Conservation (phyloP, 2,797 vertebrate species). For the Enteromius viviparus region DNA sequence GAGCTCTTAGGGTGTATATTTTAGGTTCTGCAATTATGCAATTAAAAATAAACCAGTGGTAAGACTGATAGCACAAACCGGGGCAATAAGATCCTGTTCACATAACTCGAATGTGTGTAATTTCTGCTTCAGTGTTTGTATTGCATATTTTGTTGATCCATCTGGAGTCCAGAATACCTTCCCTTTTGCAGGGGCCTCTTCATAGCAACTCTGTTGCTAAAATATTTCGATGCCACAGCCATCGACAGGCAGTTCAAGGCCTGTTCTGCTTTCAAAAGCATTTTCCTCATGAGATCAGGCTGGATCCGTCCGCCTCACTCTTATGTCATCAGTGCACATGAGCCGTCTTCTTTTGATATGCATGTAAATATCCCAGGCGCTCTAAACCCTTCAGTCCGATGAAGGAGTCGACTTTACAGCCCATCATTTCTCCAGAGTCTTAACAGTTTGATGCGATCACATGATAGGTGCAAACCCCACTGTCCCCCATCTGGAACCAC, state of each 20-base stretch:
- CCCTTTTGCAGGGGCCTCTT: constrained; percentile 24
- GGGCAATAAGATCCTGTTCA: constrained; percentile 29
- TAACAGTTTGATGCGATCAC: constrained; percentile 5
- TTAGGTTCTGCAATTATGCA: constrained; percentile 4
- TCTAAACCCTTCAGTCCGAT: neutral
- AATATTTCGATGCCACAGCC: constrained; percentile 23
- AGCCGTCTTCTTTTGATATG: neutral
- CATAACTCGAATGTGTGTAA: neutral
- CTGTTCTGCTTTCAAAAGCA: neutral
- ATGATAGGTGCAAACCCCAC: constrained; percentile 45
- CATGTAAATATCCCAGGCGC: neutral
- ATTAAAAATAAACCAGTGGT: constrained; percentile 35
- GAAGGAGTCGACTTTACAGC: constrained; percentile 40
- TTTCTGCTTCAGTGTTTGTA: constrained; percentile 8
- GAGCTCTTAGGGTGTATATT: constrained; percentile 36
- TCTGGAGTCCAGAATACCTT: constrained; percentile 38
- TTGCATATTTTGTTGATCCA: neutral
- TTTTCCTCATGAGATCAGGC: neutral
- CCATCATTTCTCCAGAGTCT: constrained; percentile 24
- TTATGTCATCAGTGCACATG: neutral
- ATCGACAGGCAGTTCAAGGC: constrained; percentile 4
- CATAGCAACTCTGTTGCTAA: constrained; percentile 16
- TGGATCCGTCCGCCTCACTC: neutral
- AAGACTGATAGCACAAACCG: constrained; percentile 31
- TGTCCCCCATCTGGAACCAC: constrained; percentile 51